Percentiles rank a stretch among this genome's conserved stretches.
Evolutionary conservation across 1,140 invertebrate species (phyloP).

Genomic region (Zaprionus africanus): DNA sequence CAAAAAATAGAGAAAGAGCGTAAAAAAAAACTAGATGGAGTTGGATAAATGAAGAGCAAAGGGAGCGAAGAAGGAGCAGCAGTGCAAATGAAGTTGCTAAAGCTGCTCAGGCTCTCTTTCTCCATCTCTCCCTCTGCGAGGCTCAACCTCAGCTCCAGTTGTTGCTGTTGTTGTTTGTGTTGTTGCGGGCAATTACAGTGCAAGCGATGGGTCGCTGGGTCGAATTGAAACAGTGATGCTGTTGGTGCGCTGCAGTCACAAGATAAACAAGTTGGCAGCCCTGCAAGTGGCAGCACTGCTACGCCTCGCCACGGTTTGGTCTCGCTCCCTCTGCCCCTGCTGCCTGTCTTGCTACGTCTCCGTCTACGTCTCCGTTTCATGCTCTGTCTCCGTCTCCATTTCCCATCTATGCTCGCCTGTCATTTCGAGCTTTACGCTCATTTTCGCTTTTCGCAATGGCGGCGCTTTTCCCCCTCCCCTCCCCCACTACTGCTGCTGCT

Average conservation of each 20-base stretch:
- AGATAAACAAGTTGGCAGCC: constrained; percentile 76
- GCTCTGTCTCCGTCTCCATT: neutral
- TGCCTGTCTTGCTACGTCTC: too few relatives aligned
- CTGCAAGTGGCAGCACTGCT: constrained; percentile 61
- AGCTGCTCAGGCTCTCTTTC: constrained; percentile 44
- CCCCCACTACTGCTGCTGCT: neutral
- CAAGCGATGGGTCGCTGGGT: constrained; percentile 31
- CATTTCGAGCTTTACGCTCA: constrained; percentile 76
- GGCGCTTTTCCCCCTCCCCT: constrained; percentile 51
- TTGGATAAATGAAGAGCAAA: constrained; percentile 3
- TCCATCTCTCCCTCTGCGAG: neutral
- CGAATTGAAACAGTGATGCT: constrained; percentile 30
- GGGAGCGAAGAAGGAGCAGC: constrained; percentile 15
- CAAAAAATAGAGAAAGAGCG: constrained; percentile 33
- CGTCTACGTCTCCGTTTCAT: neutral
- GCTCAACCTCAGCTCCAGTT: constrained; percentile 17
- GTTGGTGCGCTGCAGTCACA: constrained; percentile 57
- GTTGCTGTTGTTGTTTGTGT: constrained; percentile 39
- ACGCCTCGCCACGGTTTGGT: neutral
- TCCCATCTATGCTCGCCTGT: constrained; percentile 36
- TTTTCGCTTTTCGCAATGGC: constrained; percentile 71
- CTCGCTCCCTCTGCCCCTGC: constrained; percentile 8
- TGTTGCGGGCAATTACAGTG: constrained; percentile 68
- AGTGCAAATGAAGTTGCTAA: constrained; percentile 77
- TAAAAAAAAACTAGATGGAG: neutral